Base-by-base conservation (phyloP, 2,888 invertebrate genomes). In the Tachina grossa region DNA sequence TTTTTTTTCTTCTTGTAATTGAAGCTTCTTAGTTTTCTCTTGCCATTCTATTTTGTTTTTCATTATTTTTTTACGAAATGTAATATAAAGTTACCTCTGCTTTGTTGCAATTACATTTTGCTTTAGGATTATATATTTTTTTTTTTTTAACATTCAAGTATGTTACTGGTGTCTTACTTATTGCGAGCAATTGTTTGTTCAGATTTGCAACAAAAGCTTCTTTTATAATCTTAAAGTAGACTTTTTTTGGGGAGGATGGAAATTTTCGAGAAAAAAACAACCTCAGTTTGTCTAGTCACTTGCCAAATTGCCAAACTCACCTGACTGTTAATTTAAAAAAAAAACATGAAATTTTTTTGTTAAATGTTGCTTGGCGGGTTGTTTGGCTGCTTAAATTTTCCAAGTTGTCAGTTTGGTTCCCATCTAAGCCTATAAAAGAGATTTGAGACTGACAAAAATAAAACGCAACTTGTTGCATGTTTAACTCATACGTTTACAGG, bases 291-390 rank as follows among this genome's bases (percentile, higher is more conserved):
- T 82, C 82, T 79, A 75, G 82, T 49, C 82, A 76, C 53, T 80
- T 72, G 83, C 83, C 79, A 85, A 83, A 85, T 85, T 85, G 83
- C 68, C 66, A 55, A 85, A 78, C 81, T 82, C 84, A 85, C 84
- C 69, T 85, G 84, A 74, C 84, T 61, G 61, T 69, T 66, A 16
- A 31, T 31, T 31, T 31, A 55, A 65, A 16, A 65, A 22, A 41
- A 41, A 51, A 41, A 39, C 1, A 55, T 49, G 9, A 41, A 19
- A 9, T n/a, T 41, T 51, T 78, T 79, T 65, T 75, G 51, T 66
- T 45, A 72, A 83, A 78, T 72, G 65, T 66, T 78, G 76, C 45
- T 9, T 83, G 77, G 71, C 65, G 19, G 66, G 55, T 31, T 79
- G 68, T 45, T 45, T 72, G 79, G 53, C 45, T 78, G 55, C 16